Conservation (phyloP, 2,797 vertebrate genomes). For the Tiaroga cobitis region DNA sequence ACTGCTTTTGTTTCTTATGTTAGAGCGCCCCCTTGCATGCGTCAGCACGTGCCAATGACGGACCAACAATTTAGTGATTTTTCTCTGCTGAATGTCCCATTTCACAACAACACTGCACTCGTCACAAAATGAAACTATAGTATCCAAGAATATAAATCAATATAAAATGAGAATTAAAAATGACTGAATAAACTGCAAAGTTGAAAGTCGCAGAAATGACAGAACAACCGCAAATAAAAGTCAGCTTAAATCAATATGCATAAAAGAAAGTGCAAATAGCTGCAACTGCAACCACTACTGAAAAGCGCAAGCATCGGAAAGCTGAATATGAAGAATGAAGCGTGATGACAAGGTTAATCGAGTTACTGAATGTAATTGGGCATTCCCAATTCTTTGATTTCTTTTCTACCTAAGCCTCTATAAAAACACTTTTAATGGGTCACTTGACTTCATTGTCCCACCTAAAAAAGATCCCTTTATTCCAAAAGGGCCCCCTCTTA, state of each 20-base stretch:
- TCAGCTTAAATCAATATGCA: not conserved
- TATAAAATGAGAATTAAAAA: not conserved
- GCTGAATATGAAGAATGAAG: constrained; percentile 21
- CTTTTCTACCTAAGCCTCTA: constrained; percentile 33
- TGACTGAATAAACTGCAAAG: not conserved
- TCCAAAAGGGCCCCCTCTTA: constrained; percentile 39
- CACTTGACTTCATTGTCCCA: constrained; percentile 45
- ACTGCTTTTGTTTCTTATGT: constrained; percentile 73
- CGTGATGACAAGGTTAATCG: constrained; percentile 12
- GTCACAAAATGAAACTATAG: not conserved
- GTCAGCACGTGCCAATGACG: not conserved
- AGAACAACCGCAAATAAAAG: not conserved
- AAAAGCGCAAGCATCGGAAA: constrained; percentile 26
- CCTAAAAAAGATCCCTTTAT: constrained; percentile 28
- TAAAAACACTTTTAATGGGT: constrained; percentile 45
- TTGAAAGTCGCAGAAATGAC: not conserved
- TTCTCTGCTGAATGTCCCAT: not conserved
- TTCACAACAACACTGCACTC: not conserved
- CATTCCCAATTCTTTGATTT: constrained; percentile 11
- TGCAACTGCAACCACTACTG: too few species aligned
- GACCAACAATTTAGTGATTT: not conserved
- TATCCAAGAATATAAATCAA: not conserved
- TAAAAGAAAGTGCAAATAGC: not conserved
- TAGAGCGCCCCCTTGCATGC: constrained; percentile 87
- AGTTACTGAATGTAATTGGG: constrained; percentile 17